Evolutionary conservation across 2,888 invertebrate genomes (phyloP).

Genomic region (Keiferia lycopersicella): DNA sequence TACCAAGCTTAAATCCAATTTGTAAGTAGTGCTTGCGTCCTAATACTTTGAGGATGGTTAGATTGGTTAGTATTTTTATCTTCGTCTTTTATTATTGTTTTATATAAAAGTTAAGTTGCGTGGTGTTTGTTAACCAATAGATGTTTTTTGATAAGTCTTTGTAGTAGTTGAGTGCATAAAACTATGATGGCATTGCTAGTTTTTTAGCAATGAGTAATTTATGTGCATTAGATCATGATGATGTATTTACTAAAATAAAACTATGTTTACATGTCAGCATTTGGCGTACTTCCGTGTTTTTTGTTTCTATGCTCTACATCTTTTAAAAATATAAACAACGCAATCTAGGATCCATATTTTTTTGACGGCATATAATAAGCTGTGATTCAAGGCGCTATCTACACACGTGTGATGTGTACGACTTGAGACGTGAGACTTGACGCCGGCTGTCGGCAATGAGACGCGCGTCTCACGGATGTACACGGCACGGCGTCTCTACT

Average conservation of each 20-base stretch:
- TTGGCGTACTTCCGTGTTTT: neutral
- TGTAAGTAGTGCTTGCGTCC: too few relatives aligned
- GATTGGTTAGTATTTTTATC: too few relatives aligned
- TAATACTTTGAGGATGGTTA: too few relatives aligned
- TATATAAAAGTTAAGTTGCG: neutral
- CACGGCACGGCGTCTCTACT: too few relatives aligned
- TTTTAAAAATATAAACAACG: neutral
- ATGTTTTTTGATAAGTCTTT: neutral
- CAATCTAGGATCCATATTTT: conserved; percentile 6
- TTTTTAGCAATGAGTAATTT: neutral
- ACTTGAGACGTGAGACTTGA: too few relatives aligned
- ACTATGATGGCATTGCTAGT: neutral
- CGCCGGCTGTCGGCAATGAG: too few relatives aligned
- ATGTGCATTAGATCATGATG: conserved; percentile 8
- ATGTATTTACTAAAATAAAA: neutral
- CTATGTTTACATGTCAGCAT: conserved; percentile 1
- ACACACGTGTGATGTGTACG: too few relatives aligned
- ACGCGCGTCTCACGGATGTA: too few relatives aligned
- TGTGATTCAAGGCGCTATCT: too few relatives aligned
- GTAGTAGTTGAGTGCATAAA: neutral
- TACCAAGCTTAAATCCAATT: too few relatives aligned
- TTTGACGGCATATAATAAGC: neutral
- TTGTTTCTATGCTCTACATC: neutral
- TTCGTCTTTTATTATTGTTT: too few relatives aligned
- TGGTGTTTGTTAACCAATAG: neutral